Conservation (phyloP, 2,888 invertebrate genomes). For the Hybos culiciformis region DNA sequence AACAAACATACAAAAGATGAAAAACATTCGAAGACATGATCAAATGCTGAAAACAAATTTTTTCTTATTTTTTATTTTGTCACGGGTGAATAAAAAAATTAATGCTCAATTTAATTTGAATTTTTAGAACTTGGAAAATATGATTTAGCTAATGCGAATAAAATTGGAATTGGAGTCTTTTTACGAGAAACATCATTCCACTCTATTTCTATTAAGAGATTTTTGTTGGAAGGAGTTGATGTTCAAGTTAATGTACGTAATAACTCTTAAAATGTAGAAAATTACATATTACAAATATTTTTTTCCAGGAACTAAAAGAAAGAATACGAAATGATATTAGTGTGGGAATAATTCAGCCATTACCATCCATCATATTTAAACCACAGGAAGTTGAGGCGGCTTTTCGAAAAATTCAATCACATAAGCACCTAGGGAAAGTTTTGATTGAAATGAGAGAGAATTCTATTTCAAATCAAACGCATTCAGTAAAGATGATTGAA, state of each 20-base stretch:
- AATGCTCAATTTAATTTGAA: no score
- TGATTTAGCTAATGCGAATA: constrained; percentile 41
- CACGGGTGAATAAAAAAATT: no score
- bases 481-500: not conserved
- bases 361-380: constrained; percentile 39
- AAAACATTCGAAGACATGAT: no score
- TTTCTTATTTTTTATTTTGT: no score
- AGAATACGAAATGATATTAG: constrained; percentile 23
- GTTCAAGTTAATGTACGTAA: not conserved
- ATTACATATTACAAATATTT: not conserved
- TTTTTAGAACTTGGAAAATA: constrained; percentile 53
- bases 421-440: constrained; percentile 48
- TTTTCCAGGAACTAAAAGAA: constrained; percentile 34
- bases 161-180: constrained; percentile 41
- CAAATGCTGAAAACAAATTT: no score
- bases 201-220: constrained; percentile 42
- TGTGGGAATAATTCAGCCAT: constrained; percentile 41
- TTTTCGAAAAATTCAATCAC: constrained; percentile 34
- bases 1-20: no score
- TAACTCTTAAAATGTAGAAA: not conserved
- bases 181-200: constrained; percentile 46
- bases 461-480: constrained; percentile 10
- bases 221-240: not conserved
- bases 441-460: constrained; percentile 23
- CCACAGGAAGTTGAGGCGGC: constrained; percentile 41